Evolutionary conservation across 2,888 invertebrate species (phyloP).

Genomic region (Lasioglossum calceatum): DNA sequence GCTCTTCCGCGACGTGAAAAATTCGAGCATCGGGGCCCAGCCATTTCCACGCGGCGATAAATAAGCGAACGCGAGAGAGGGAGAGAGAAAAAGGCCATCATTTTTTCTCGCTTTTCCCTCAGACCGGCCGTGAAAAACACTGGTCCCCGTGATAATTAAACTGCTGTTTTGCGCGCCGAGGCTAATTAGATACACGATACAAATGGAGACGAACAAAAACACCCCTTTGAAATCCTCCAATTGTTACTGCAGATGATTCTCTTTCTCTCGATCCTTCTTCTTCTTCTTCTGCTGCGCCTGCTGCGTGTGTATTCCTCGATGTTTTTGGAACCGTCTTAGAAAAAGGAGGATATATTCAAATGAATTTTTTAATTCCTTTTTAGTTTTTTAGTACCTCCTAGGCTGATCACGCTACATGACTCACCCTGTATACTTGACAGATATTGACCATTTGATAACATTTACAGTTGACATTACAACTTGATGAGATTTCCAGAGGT

Average conservation of each 20-base stretch:
- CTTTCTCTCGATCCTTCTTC: not conserved
- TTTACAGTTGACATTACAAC: not conserved
- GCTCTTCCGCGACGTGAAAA: slow-evolving; percentile 18
- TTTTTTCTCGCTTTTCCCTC: slow-evolving; percentile 9
- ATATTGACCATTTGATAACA: too few relatives aligned
- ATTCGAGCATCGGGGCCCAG: slow-evolving; percentile 8
- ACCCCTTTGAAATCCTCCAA: slow-evolving; percentile 23
- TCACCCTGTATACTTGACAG: too few relatives aligned
- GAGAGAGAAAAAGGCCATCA: not conserved
- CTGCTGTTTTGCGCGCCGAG: slow-evolving; percentile 26
- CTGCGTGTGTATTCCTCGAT: not conserved
- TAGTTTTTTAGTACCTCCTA: too few relatives aligned
- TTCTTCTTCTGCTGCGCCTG: not conserved
- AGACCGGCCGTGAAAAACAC: slow-evolving; percentile 28
- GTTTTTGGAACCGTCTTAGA: not conserved
- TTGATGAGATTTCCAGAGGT: not conserved
- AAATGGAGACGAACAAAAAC: slow-evolving; percentile 39
- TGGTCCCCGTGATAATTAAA: slow-evolving; percentile 47
- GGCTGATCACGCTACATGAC: too few relatives aligned
- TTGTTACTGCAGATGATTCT: slow-evolving; percentile 3
- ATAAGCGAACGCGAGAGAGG: slow-evolving; percentile 29
- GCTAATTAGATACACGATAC: slow-evolving; percentile 47
- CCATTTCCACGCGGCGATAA: slow-evolving; percentile 25
- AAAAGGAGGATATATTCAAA: not conserved
- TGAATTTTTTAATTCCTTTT: too few relatives aligned